phyloP scores from a whole-genome alignment of 2,888 invertebrate genomes.

The Mythimna ferrago region DNA sequence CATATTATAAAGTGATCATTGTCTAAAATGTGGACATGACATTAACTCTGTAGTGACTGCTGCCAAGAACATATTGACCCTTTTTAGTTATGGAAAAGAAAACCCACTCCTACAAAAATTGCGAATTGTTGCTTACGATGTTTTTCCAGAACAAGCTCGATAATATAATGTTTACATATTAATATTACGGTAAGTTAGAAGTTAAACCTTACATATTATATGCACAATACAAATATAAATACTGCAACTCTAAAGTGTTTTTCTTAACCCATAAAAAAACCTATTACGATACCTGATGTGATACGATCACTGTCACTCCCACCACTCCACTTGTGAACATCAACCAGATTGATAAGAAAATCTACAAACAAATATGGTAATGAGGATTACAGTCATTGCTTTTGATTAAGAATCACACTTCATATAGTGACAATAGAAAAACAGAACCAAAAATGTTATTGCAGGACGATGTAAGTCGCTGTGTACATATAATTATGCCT shows the following conservation, averaged over 20 bases:
- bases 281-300: slow-evolving; percentile 66
- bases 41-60: too few relatives aligned
- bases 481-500: too few relatives aligned
- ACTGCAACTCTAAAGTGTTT: neutral
- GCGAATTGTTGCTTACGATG: too few relatives aligned
- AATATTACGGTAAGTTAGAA: too few relatives aligned
- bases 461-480: neutral
- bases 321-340: slow-evolving; percentile 79
- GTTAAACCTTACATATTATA: too few relatives aligned
- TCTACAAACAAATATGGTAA: slow-evolving; percentile 31
- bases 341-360: slow-evolving; percentile 73
- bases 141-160: too few relatives aligned
- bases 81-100: too few relatives aligned
- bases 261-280: neutral
- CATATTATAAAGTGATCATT: too few relatives aligned
- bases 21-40: too few relatives aligned
- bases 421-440: neutral
- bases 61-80: too few relatives aligned
- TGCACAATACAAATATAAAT: neutral
- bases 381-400: neutral
- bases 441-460: neutral
- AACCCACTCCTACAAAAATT: too few relatives aligned
- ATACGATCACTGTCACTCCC: slow-evolving; percentile 72
- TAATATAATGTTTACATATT: too few relatives aligned
- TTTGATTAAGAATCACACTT: neutral